These are phyloP conservation scores for Sebastes goodei DNA, from an alignment of 2,797 vertebrate species.

Conservation along the genomic window DNA sequence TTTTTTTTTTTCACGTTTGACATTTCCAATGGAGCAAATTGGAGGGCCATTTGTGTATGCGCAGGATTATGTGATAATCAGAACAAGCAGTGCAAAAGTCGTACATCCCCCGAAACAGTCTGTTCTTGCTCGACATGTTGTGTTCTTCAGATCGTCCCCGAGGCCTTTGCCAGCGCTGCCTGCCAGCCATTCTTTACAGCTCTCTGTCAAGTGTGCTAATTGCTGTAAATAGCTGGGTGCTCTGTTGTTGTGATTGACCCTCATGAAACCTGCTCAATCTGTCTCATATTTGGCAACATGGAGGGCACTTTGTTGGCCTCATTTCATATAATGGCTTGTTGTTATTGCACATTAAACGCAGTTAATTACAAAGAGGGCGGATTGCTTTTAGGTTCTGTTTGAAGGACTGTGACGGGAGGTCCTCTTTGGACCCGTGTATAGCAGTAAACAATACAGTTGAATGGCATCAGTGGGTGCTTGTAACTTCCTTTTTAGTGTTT, in stretches of 20 bases:
- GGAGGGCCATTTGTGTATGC: background rate
- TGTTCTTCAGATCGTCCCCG: background rate
- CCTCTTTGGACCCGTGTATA: background rate
- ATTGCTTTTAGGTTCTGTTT: background rate
- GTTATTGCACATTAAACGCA: conserved; percentile 37
- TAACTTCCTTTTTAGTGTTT: background rate
- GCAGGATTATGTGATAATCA: conserved; percentile 1
- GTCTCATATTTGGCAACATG: conserved; percentile 47
- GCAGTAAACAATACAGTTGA: background rate
- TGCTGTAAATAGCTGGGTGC: conserved; percentile 57
- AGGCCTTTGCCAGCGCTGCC: conserved; percentile 23
- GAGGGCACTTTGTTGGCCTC: conserved; percentile 27
- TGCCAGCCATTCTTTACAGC: conserved; percentile 31
- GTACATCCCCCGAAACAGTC: background rate
- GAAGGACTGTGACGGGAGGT: background rate
- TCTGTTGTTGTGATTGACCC: conserved; percentile 62
- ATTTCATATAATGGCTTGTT: conserved; percentile 42
- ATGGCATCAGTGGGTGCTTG: background rate
- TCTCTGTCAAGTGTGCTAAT: conserved; percentile 63
- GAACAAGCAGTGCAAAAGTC: background rate
- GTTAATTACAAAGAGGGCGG: conserved; percentile 34
- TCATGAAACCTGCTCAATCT: conserved; percentile 47
- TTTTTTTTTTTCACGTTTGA: background rate
- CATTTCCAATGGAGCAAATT: background rate
- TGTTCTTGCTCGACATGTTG: conserved; percentile 4